These are phyloP conservation scores for Maniola hyperantus DNA, from an alignment of 2,888 invertebrate species.

Conservation along the genomic window DNA sequence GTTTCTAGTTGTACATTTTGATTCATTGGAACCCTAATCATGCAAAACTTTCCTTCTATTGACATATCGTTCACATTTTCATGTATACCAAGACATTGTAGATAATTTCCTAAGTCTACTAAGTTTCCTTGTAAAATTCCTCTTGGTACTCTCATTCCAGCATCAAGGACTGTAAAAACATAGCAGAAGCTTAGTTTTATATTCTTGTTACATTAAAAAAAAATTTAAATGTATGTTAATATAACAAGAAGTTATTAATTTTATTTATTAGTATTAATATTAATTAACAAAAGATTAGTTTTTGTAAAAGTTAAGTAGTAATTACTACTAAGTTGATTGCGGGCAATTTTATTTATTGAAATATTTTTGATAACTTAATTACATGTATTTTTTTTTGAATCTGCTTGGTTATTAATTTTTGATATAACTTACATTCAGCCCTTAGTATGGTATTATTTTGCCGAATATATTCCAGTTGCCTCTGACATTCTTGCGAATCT, in stretches of 20 bases:
- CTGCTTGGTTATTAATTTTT: too few relatives aligned
- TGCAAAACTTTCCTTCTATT: conserved; percentile 65
- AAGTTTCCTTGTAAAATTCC: conserved; percentile 55
- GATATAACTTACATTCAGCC: conserved; percentile 54
- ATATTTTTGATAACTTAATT: too few relatives aligned
- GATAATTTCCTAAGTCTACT: conserved; percentile 57
- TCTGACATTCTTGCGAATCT: conserved; percentile 54
- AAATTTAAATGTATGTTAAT: too few relatives aligned
- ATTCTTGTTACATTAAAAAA: too few relatives aligned
- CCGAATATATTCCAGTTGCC: conserved; percentile 53
- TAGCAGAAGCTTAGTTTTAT: not conserved
- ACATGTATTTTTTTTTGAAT: too few relatives aligned
- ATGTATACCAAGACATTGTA: conserved; percentile 58
- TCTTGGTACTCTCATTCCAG: conserved; percentile 58
- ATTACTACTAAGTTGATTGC: too few relatives aligned
- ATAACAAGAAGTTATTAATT: too few relatives aligned
- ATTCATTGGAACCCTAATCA: conserved; percentile 51
- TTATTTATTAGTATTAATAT: too few relatives aligned
- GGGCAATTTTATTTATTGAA: too few relatives aligned
- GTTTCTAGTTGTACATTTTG: conserved; percentile 21
- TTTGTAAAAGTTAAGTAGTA: too few relatives aligned
- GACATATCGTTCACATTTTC: conserved; percentile 44
- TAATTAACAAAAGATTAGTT: too few relatives aligned
- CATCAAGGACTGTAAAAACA: conserved; percentile 55
- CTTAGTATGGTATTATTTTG: conserved; percentile 47